phyloP scores from a whole-genome alignment of 2,888 invertebrate species.

The Tipula confusa region DNA sequence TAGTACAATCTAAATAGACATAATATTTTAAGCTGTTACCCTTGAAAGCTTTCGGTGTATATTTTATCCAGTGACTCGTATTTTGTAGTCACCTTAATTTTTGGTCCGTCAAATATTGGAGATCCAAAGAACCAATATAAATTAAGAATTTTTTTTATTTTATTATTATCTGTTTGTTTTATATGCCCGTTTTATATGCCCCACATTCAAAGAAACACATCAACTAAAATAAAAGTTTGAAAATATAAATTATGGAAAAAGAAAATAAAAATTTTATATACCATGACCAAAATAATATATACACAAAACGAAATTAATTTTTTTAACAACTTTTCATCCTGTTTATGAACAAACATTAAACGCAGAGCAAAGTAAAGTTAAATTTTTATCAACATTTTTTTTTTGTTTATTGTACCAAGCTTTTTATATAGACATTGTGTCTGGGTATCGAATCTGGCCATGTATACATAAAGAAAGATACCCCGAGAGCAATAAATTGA shows the following conservation, averaged over 20 bases:
- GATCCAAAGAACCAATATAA: too few relatives aligned
- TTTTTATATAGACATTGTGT: neutral
- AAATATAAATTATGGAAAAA: too few relatives aligned
- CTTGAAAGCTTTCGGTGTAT: too few relatives aligned
- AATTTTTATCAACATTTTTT: neutral
- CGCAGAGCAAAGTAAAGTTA: neutral
- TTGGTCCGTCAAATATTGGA: too few relatives aligned
- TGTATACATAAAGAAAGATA: neutral
- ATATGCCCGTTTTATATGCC: neutral
- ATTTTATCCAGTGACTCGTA: too few relatives aligned
- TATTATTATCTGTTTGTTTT: neutral
- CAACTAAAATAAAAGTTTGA: neutral
- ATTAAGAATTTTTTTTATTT: too few relatives aligned
- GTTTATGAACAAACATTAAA: neutral
- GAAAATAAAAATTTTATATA: neutral
- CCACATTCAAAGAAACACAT: too few relatives aligned
- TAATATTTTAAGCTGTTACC: too few relatives aligned
- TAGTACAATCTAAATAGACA: too few relatives aligned
- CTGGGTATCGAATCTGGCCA: neutral
- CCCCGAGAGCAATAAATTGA: neutral
- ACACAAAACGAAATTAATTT: neutral
- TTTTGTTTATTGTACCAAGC: neutral
- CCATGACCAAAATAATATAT: neutral
- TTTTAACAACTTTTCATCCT: neutral
- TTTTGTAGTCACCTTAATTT: too few relatives aligned